Percentiles rank a stretch among this genome's conserved stretches.
Conservation (phyloP, 2,888 invertebrate genomes). For the Clunio marinus region DNA sequence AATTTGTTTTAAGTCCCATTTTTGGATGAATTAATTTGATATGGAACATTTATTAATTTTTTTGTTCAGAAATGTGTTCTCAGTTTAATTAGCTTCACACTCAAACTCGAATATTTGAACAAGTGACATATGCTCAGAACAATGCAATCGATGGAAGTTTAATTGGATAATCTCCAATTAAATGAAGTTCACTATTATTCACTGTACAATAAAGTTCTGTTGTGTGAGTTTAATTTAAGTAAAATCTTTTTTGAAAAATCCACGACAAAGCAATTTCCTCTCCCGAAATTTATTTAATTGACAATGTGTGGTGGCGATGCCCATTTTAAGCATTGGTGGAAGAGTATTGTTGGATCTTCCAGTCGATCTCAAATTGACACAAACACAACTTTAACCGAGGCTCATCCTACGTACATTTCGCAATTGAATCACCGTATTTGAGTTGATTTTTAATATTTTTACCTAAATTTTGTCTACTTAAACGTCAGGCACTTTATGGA, state of each 20-base stretch:
- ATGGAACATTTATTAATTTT: neutral
- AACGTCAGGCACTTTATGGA: neutral
- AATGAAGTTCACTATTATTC: no score
- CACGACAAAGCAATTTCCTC: neutral
- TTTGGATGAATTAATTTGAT: neutral
- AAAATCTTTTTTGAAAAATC: no score
- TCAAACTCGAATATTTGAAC: no score
- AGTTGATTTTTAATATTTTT: no score
- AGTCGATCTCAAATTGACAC: neutral
- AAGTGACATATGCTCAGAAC: no score
- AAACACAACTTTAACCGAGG: constrained; percentile 7
- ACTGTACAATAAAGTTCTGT: no score
- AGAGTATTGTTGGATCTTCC: constrained; percentile 7
- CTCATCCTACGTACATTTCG: constrained; percentile 2
- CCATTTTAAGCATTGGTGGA: neutral
- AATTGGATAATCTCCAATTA: constrained; percentile 19
- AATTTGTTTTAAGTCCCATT: constrained; percentile 10
- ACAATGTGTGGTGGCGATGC: constrained; percentile 14
- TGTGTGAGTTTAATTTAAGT: no score
- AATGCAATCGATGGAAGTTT: constrained; percentile 6
- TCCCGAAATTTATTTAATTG: neutral
- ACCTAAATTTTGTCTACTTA: neutral
- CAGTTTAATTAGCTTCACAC: neutral
- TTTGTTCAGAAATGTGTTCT: neutral
- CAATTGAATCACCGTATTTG: neutral